Conservation (phyloP, 2,888 invertebrate genomes). For the Drosophila niveifrons region DNA sequence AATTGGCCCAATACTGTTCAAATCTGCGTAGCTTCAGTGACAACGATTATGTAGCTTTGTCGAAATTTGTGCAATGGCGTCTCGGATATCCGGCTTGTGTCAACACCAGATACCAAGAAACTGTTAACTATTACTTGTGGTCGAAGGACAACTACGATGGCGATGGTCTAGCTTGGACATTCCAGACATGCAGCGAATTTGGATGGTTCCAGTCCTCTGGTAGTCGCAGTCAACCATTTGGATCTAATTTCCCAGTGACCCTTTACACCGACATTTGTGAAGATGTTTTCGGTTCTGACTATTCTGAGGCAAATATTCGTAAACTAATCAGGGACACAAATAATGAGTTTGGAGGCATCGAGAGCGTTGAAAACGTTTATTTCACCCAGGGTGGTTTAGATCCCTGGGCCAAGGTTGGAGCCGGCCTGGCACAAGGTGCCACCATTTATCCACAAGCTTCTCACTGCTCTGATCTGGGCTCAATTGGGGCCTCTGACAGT, state of each 20-base stretch:
- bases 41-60: slow-evolving; percentile 61
- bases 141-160: slow-evolving; percentile 53
- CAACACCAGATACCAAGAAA: slow-evolving; percentile 50
- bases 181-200: slow-evolving; percentile 93
- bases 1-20: slow-evolving; percentile 51
- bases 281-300: slow-evolving; percentile 65
- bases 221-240: slow-evolving; percentile 87
- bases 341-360: slow-evolving; percentile 84
- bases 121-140: slow-evolving; percentile 61
- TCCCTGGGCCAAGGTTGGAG: slow-evolving; percentile 86
- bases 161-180: slow-evolving; percentile 89
- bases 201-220: slow-evolving; percentile 92
- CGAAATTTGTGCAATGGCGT: slow-evolving; percentile 59
- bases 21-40: slow-evolving; percentile 47
- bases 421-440: slow-evolving; percentile 62
- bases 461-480: slow-evolving; percentile 78
- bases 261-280: slow-evolving; percentile 64
- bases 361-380: slow-evolving; percentile 85
- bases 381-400: slow-evolving; percentile 86
- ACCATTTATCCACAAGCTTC: slow-evolving; percentile 71
- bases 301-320: slow-evolving; percentile 42
- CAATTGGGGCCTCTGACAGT: slow-evolving; percentile 68
- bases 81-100: slow-evolving; percentile 54
- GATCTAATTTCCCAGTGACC: slow-evolving; percentile 70
- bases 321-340: slow-evolving; percentile 83